Evolutionary conservation across 2,797 vertebrate species (phyloP), one percentile per base, ranked within the genome.

Genomic region (Rhynchonycteris naso): DNA sequence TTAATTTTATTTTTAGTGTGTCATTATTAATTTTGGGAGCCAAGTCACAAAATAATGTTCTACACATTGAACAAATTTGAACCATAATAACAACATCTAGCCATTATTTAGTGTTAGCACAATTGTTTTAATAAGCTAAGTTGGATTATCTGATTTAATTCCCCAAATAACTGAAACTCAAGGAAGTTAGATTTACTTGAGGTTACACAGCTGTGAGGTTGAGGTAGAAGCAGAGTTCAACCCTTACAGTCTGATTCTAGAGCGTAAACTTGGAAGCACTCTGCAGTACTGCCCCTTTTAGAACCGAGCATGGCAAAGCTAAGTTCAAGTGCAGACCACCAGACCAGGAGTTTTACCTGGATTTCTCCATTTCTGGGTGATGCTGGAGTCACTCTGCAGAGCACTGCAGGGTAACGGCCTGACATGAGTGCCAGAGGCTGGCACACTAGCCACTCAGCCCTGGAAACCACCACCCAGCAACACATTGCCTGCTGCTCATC

Each of bases 71-170:
- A 47, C 72, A 91, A 43, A 58, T 76, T 63, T 81, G 54, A 15
- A 66, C 28, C 35, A 84, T 54, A 58, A 52, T 93, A 69, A 43
- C 24, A 74, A 54, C 35, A 12, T 58, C 81, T 56, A 72, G 79
- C 79, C 80, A 88, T 59, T 90, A 30, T 28, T 88, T 50, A 90
- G 33, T 90, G 65, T 18, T 80, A 52, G 35, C 11, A 65, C 5
- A 78, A 0, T 84, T 59, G 14, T 81, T 91, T 19, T 79, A 52
- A 75, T 43, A 38, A 87, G 69, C 26, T 58, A 52, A 52, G 7
- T 71, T 86, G 13, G 50, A 88, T 93, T 68, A 92, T 80, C 63
- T 90, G 28, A 35, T 38, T 69, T 92, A 92, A 83, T 87, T 80
- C 24, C 19, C 66, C 52, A 87, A 71, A 88, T 21, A 76, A 88